These are phyloP conservation scores for Pachypanchax playfairii DNA, from an alignment of 2,113 vertebrate genomes.

Conservation along the genomic window DNA sequence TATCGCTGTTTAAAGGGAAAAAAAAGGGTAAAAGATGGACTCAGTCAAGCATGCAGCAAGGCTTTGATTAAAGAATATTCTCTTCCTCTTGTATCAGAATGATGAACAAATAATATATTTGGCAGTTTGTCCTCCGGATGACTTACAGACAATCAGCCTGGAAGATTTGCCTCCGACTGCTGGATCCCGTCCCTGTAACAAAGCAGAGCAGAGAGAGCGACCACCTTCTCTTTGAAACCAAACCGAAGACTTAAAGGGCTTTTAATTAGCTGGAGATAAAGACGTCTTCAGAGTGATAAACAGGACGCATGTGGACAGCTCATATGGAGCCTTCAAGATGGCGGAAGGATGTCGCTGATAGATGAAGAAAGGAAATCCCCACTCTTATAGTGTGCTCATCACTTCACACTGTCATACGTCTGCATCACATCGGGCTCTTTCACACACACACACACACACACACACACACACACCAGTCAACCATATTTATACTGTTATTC, in stretches of 20 bases:
- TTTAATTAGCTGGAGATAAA: constrained; percentile 19
- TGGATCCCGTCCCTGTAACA: constrained; percentile 8
- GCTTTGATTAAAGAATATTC: constrained; percentile 73
- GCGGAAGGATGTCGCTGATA: constrained; percentile 24
- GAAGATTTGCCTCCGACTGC: background rate
- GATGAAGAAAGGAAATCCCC: constrained; percentile 29
- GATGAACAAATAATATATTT: constrained; percentile 51
- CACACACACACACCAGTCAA: no score
- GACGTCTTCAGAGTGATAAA: constrained; percentile 7
- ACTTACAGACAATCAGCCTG: constrained; percentile 18
- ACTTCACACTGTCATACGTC: constrained; percentile 30
- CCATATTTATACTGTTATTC: no score
- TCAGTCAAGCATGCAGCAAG: constrained; percentile 64
- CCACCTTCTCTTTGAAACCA: constrained; percentile 39
- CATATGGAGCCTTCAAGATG: constrained; percentile 21
- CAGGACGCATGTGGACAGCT: constrained; percentile 21
- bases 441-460: constrained; percentile 3
- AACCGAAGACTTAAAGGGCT: constrained; percentile 27
- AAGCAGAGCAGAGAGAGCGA: constrained; percentile 24
- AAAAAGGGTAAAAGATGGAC: constrained; percentile 60
- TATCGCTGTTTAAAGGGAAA: constrained; percentile 58
- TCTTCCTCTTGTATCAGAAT: constrained; percentile 49
- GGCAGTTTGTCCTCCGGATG: constrained; percentile 35
- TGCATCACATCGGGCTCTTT: constrained; percentile 22
- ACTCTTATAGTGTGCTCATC: constrained; percentile 16